phyloP scores from a whole-genome alignment of 2,113 vertebrate species.

The Percopsis transmontana region DNA sequence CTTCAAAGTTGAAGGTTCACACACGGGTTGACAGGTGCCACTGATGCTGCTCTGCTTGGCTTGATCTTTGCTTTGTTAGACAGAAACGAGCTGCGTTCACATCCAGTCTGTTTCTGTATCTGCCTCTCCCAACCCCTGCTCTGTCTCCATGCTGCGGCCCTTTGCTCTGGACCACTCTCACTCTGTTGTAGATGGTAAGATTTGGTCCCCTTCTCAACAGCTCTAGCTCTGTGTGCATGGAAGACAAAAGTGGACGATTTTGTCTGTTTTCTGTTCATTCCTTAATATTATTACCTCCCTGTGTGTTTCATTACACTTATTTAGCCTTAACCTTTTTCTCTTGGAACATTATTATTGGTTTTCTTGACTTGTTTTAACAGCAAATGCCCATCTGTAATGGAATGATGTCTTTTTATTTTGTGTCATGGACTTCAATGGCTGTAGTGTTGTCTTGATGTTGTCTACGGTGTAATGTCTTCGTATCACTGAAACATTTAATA shows the following conservation, averaged over 20 bases:
- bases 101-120: slow-evolving; percentile 34
- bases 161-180: slow-evolving; percentile 38
- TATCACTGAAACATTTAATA: too few relatives aligned
- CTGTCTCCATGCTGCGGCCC: slow-evolving; percentile 55
- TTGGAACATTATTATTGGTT: neutral
- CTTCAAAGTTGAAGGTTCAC: slow-evolving; percentile 9
- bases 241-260: neutral
- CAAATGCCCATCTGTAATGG: too few relatives aligned
- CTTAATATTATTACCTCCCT: neutral
- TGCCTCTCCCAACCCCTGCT: slow-evolving; percentile 53
- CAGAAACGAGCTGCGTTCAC: too few relatives aligned
- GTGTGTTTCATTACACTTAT: neutral
- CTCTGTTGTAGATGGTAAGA: slow-evolving; percentile 73
- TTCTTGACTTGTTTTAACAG: neutral
- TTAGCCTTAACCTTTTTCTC: neutral
- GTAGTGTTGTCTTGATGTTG: too few relatives aligned
- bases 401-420: too few relatives aligned
- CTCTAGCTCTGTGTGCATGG: neutral
- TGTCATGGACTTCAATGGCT: too few relatives aligned
- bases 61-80: neutral
- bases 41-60: slow-evolving; percentile 20
- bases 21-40: slow-evolving; percentile 7
- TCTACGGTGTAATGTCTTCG: too few relatives aligned
- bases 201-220: slow-evolving; percentile 18
- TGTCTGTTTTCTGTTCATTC: neutral